These are phyloP conservation scores for Hemibagrus wyckioides DNA, from an alignment of 2,113 vertebrate genomes.

Conservation along the genomic window DNA sequence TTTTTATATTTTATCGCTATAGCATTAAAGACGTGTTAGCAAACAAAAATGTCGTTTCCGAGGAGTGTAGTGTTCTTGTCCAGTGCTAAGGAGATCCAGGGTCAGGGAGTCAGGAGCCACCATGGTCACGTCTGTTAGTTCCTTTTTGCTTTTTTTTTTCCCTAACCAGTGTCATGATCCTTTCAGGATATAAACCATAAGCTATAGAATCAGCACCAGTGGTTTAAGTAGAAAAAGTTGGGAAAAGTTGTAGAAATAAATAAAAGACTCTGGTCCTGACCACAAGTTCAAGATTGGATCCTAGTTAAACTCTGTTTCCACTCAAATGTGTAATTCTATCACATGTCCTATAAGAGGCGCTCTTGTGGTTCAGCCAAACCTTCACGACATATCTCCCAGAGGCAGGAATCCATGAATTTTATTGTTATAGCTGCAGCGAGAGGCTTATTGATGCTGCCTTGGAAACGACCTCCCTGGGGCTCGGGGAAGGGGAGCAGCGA, in stretches of 20 bases:
- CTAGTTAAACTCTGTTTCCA: neutral
- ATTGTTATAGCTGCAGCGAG: slow-evolving; percentile 53
- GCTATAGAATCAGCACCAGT: neutral
- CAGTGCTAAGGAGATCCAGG: neutral
- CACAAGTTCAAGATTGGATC: neutral
- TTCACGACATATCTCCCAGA: neutral
- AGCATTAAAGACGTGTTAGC: neutral
- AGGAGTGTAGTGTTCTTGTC: too few relatives aligned
- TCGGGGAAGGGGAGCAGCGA: neutral
- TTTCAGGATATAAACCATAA: neutral
- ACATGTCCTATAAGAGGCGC: slow-evolving; percentile 34
- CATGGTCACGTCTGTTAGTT: neutral
- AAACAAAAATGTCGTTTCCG: neutral
- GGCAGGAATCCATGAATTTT: slow-evolving; percentile 61
- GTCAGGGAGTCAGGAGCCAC: neutral
- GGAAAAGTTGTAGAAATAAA: neutral
- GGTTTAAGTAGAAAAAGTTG: too few relatives aligned
- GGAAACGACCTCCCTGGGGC: slow-evolving; percentile 50
- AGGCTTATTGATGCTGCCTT: slow-evolving; percentile 51
- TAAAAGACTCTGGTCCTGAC: neutral
- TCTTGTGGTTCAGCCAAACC: neutral
- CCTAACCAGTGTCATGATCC: neutral
- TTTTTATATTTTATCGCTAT: neutral
- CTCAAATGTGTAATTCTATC: neutral
- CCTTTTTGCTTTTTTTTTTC: neutral